Conservation (phyloP, 2,113 vertebrate species). For the Myotis lucifugus region DNA sequence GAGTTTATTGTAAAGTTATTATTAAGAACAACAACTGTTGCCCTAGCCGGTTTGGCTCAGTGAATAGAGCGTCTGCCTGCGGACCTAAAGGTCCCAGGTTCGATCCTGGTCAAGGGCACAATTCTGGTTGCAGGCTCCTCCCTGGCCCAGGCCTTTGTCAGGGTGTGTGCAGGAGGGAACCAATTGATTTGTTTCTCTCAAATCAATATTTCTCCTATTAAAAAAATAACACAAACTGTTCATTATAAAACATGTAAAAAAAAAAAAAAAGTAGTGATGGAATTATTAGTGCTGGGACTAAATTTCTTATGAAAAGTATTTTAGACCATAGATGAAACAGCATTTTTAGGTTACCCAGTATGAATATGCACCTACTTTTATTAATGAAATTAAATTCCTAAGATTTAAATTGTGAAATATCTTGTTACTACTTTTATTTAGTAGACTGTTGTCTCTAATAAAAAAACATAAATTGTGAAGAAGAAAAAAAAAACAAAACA, state of each 20-base stretch:
- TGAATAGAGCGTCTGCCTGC: no score
- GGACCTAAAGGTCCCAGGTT: no score
- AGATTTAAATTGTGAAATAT: constrained; percentile 58
- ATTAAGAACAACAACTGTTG: constrained; percentile 61
- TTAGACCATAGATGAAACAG: not conserved
- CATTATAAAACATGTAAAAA: constrained; percentile 71
- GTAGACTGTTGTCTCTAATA: constrained; percentile 60
- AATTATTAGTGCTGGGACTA: constrained; percentile 73
- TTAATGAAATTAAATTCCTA: constrained; percentile 43
- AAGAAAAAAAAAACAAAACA: no score
- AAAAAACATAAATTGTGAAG: constrained; percentile 46
- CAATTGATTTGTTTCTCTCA: no score
- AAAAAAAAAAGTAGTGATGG: constrained; percentile 56
- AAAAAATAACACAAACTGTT: constrained; percentile 70
- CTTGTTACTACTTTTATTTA: constrained; percentile 65
- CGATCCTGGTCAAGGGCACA: no score
- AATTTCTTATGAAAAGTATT: constrained; percentile 60
- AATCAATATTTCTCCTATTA: constrained; percentile 66
- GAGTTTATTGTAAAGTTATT: constrained; percentile 78
- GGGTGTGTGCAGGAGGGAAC: no score
- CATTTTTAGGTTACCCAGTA: constrained; percentile 23
- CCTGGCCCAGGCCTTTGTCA: no score
- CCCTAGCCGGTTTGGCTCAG: no score
- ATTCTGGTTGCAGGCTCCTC: no score
- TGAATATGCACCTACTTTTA: constrained; percentile 35